These are phyloP conservation scores for Epistrophe grossulariae DNA, from an alignment of 2,888 invertebrate species.

Conservation along the genomic window DNA sequence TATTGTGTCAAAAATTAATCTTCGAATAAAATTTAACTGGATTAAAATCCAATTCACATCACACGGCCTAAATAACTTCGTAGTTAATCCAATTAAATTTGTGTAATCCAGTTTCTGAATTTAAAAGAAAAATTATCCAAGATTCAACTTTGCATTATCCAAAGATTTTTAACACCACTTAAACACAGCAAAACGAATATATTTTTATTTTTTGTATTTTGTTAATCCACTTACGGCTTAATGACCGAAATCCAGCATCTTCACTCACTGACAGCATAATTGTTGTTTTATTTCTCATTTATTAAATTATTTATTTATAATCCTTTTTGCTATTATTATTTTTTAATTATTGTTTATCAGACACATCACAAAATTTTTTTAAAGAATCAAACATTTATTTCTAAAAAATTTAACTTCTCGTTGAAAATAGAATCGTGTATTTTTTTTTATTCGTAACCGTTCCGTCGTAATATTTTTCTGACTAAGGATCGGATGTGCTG, in stretches of 20 bases:
- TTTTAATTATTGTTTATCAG: conserved; percentile 40
- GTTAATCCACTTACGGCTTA: conserved; percentile 83
- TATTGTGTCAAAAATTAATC: no score
- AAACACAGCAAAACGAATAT: conserved; percentile 2
- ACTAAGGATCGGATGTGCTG: conserved; percentile 78
- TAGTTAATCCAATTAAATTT: not conserved
- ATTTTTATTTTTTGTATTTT: not conserved
- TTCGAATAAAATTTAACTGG: no score
- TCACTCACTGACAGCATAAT: conserved; percentile 83
- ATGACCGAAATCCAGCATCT: conserved; percentile 84
- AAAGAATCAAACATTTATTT: conserved; percentile 9
- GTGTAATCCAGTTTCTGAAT: not conserved
- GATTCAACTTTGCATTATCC: not conserved
- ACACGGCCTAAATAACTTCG: not conserved
- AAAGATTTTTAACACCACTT: conserved; percentile 1
- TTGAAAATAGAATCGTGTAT: conserved; percentile 39
- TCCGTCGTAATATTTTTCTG: conserved; percentile 39
- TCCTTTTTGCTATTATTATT: conserved; percentile 27
- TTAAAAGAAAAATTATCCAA: not conserved
- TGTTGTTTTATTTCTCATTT: conserved; percentile 64
- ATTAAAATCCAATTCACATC: no score
- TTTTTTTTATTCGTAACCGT: conserved; percentile 61
- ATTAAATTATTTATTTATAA: conserved; percentile 33
- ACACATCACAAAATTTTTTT: conserved; percentile 47
- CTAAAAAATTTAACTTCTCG: not conserved